Base-by-base conservation (phyloP, 2,888 invertebrate species). In the Mythimna albipuncta region DNA sequence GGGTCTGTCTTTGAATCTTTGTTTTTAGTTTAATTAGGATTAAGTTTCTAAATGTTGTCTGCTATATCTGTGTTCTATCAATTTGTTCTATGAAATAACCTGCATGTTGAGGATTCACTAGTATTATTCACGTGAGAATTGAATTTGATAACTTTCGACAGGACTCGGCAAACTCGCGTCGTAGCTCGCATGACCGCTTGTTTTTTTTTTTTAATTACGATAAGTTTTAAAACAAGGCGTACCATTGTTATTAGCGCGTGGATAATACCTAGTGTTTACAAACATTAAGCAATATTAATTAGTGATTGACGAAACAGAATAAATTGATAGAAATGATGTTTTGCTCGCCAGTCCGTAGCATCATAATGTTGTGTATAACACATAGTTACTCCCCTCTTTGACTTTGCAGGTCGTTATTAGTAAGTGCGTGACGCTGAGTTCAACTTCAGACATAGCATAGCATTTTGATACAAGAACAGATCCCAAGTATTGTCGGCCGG, bases 331-430 rank as follows among this genome's bases (percentile, higher is more conserved):
- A 87, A 77, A 68, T 81, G 68, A 82, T 82, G 82, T 81, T 59
- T 41, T 79, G 79, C 75, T 77, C 67, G 76, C 82, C 75, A 75
- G 68, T 82, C 79, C 62, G 61, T 81, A 83, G 75, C 75, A 52
- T 52, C 64, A 19, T 77, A 54, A 38, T 79, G 41, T 82, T 63
- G 70, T 70, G 75, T 78, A 87, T 89, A 88, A 89, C 93, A 91
- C 90, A 91, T 95, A 91, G 95, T 96, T 92, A 96, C 91, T 90
- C 89, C 89, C 90, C 89, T 96, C 91, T 96, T 96, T 96, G 95
- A 95, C 93, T 95, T 96, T 96, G 91, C 96, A 96, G 96, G 96
- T 96, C 96, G 96, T 93, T 96, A 95, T 96, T 96, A 96, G 93
- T 94, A 94, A 94, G 94, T 91, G 86, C 91, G 93, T 91, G 95